These are phyloP conservation scores for Lucinisca nassula DNA, from an alignment of 2,888 invertebrate species.

Conservation along the genomic window DNA sequence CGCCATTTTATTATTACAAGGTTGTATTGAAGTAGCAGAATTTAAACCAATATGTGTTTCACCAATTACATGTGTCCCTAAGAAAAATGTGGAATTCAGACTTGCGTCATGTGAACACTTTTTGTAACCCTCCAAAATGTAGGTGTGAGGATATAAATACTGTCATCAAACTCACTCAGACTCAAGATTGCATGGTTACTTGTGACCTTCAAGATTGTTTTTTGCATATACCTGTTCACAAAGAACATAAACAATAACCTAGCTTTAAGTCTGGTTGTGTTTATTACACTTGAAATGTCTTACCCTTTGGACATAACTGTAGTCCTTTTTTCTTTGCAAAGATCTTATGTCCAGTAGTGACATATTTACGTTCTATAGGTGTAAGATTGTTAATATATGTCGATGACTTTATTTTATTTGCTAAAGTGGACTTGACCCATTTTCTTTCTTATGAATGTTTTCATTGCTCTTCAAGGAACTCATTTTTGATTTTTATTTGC, in stretches of 20 bases:
- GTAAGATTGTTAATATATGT: conserved; percentile 19
- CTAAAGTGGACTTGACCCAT: not conserved
- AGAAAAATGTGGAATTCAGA: conserved; percentile 28
- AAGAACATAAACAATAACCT: not conserved
- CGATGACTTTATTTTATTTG: conserved; percentile 34
- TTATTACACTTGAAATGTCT: conserved; percentile 16
- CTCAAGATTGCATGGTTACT: conserved; percentile 24
- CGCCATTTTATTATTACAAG: not conserved
- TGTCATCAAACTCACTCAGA: conserved; percentile 4
- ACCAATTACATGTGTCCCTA: conserved; percentile 35
- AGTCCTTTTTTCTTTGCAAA: conserved; percentile 39
- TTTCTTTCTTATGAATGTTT: too few relatives aligned
- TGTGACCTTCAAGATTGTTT: conserved; percentile 28
- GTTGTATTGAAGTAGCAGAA: not conserved
- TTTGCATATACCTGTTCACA: conserved; percentile 36
- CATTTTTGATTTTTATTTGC: too few relatives aligned
- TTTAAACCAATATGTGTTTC: not conserved
- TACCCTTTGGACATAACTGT: conserved; percentile 26
- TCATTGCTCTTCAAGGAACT: too few relatives aligned
- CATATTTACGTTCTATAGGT: conserved; percentile 13
- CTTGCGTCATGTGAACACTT: conserved; percentile 23
- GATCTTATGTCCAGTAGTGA: conserved; percentile 15
- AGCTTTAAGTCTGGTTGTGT: conserved; percentile 14
- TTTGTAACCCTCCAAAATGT: conserved; percentile 1
- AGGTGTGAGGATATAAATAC: conserved; percentile 34